phyloP scores from a whole-genome alignment of 2,113 vertebrate species.

The Siphamia tubifer region DNA sequence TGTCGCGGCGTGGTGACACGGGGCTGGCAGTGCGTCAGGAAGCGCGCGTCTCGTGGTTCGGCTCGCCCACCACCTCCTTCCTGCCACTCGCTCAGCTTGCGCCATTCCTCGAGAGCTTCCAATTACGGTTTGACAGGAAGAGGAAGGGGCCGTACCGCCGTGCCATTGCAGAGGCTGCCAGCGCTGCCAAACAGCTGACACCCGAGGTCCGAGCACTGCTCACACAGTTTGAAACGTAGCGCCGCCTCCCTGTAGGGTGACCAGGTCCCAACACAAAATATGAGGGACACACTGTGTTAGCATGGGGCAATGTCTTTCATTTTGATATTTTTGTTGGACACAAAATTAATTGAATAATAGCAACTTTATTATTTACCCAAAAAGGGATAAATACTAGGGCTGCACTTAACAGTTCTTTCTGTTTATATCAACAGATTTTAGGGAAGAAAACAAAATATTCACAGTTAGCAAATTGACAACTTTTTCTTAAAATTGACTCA shows the following conservation, averaged over 20 bases:
- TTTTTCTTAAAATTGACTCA: too few species aligned
- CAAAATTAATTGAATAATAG: too few species aligned
- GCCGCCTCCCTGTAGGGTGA: neutral
- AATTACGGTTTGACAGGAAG: conserved; percentile 97
- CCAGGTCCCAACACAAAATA: too few species aligned
- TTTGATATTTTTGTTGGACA: too few species aligned
- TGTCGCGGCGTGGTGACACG: conserved; percentile 89
- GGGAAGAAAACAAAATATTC: too few species aligned
- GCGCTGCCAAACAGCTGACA: conserved; percentile 96
- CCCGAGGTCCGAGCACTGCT: conserved; percentile 96
- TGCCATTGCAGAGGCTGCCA: conserved; percentile 95
- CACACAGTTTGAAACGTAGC: conserved; percentile 94
- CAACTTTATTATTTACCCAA: too few species aligned
- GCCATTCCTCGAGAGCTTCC: conserved; percentile 98
- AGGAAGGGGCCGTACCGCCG: conserved; percentile 98
- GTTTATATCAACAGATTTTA: too few species aligned
- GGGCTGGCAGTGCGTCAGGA: conserved; percentile 93
- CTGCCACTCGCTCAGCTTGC: conserved; percentile 92
- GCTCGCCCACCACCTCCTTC: conserved; percentile 97
- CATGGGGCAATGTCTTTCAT: too few species aligned
- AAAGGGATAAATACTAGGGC: too few species aligned
- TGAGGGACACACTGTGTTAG: too few species aligned
- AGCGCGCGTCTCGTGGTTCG: conserved; percentile 96
- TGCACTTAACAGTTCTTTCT: too few species aligned
- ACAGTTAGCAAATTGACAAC: too few species aligned